phyloP scores from a whole-genome alignment of 2,113 vertebrate genomes.

The Poeciliopsis turrubarensis region DNA sequence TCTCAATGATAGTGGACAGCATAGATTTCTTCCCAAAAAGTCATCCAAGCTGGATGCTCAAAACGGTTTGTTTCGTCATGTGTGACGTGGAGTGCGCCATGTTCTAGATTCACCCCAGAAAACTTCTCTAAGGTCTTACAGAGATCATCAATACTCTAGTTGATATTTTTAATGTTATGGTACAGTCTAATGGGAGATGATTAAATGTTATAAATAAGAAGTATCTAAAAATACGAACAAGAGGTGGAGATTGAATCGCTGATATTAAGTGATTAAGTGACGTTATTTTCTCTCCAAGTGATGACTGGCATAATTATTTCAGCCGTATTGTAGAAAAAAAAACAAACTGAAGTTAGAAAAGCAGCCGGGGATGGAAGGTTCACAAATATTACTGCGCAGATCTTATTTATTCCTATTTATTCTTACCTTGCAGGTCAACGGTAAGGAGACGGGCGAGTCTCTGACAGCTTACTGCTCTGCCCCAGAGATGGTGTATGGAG shows the following conservation, averaged over 20 bases:
- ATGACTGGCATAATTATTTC: background rate
- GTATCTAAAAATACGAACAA: background rate
- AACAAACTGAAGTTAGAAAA: too few relatives aligned
- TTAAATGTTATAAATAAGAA: background rate
- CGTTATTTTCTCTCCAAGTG: background rate
- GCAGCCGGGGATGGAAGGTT: background rate
- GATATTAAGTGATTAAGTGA: background rate
- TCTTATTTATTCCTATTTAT: background rate
- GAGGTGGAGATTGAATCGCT: background rate
- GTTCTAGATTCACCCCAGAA: too few relatives aligned
- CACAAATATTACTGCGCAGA: background rate
- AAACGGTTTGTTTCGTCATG: too few relatives aligned
- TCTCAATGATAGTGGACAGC: too few relatives aligned
- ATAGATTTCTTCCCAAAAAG: too few relatives aligned
- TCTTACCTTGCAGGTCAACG: slow-evolving; percentile 81
- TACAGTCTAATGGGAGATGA: too few relatives aligned
- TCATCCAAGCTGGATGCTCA: too few relatives aligned
- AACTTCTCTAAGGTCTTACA: too few relatives aligned
- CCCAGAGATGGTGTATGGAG: slow-evolving; percentile 90
- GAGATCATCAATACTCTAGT: too few relatives aligned
- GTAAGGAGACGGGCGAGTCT: slow-evolving; percentile 84
- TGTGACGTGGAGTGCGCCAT: too few relatives aligned
- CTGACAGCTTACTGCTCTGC: slow-evolving; percentile 88
- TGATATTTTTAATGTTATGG: too few relatives aligned
- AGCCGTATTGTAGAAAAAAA: background rate